These are phyloP conservation scores for Stomatorhinus ivindoensis DNA, from an alignment of 2,113 vertebrate genomes.

Conservation along the genomic window DNA sequence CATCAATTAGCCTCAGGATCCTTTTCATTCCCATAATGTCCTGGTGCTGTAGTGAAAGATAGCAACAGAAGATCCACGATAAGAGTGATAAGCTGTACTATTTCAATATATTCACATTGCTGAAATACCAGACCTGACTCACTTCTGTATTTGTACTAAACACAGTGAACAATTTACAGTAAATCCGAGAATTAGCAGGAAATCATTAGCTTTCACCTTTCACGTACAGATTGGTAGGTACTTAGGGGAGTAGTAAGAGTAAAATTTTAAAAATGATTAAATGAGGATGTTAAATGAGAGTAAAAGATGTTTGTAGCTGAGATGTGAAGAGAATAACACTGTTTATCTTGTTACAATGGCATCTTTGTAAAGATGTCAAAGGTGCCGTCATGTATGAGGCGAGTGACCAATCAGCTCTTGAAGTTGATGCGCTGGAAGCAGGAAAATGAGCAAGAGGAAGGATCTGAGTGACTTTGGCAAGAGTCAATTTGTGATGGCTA, in stretches of 20 bases:
- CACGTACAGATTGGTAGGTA: not conserved
- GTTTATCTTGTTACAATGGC: not conserved
- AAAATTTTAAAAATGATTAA: not conserved
- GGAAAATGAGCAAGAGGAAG: too few relatives aligned
- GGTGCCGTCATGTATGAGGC: not conserved
- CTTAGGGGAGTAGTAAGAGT: not conserved
- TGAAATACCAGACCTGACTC: not conserved
- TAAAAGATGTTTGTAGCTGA: not conserved
- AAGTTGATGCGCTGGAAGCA: not conserved
- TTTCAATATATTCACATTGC: not conserved
- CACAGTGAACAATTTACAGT: not conserved
- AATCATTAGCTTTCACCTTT: not conserved
- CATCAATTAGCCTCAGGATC: not conserved
- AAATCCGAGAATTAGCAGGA: not conserved
- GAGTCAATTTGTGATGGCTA: not conserved
- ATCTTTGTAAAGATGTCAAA: not conserved
- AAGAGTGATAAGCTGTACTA: not conserved
- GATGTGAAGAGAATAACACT: not conserved
- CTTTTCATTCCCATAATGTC: not conserved
- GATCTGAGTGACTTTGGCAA: not conserved
- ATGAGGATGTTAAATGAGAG: not conserved
- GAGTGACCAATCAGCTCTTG: not conserved
- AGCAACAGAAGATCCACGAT: not conserved
- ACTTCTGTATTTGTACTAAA: not conserved
- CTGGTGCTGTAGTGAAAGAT: not conserved